phyloP scores from a whole-genome alignment of 2,888 invertebrate species.

The Drosophila falleni region DNA sequence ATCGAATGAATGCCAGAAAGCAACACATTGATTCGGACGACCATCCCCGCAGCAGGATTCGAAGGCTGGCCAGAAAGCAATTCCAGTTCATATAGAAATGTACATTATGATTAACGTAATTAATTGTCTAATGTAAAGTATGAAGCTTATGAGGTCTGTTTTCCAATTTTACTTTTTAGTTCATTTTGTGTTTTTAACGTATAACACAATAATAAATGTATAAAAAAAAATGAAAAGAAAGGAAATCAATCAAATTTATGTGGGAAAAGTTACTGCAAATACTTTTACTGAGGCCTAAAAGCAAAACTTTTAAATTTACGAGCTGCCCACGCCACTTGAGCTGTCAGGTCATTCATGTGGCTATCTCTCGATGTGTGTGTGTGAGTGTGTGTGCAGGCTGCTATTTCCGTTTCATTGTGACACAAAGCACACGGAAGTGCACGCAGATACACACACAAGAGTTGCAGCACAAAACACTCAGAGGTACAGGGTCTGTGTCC shows the following conservation, averaged over 20 bases:
- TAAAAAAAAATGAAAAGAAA: constrained; percentile 27
- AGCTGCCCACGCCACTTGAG: constrained; percentile 3
- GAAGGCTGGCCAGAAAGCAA: constrained; percentile 41
- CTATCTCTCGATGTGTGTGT: not conserved
- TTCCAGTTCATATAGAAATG: constrained; percentile 58
- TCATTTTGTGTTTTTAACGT: constrained; percentile 45
- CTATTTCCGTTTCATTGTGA: constrained; percentile 51
- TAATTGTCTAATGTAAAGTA: constrained; percentile 61
- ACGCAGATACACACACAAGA: constrained; percentile 42
- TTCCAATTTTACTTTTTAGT: constrained; percentile 53
- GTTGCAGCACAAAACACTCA: constrained; percentile 11
- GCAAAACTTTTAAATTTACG: constrained; percentile 25
- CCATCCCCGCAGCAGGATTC: constrained; percentile 34
- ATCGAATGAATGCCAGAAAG: constrained; percentile 47
- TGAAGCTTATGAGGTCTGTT: constrained; percentile 74
- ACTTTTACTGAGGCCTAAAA: constrained; percentile 8
- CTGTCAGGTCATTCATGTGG: constrained; percentile 20
- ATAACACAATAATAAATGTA: constrained; percentile 52
- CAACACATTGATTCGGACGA: constrained; percentile 28
- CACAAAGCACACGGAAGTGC: constrained; percentile 54
- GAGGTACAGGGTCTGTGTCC: constrained; percentile 12
- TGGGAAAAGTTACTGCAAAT: constrained; percentile 16
- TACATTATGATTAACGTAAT: constrained; percentile 62
- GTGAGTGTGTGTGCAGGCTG: constrained; percentile 23
- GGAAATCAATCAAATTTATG: constrained; percentile 23